phyloP scores from a whole-genome alignment of 2,113 vertebrate genomes.

The Ptyas mucosa region DNA sequence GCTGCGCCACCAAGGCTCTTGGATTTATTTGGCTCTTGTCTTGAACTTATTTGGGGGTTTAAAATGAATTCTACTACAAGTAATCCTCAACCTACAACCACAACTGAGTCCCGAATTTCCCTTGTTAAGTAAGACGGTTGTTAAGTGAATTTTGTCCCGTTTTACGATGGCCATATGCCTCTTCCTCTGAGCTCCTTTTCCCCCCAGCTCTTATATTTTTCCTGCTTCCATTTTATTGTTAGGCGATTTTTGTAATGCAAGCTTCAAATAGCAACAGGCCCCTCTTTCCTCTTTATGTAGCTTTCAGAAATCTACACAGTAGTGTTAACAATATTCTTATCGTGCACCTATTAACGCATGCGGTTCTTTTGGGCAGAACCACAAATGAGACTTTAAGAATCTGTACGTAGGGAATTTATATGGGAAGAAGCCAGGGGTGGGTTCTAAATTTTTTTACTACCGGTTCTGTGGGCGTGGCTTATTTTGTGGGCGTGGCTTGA shows the following conservation, averaged over 20 bases:
- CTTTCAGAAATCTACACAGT: neutral
- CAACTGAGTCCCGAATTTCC: neutral
- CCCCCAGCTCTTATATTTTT: neutral
- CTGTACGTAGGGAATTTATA: too few relatives aligned
- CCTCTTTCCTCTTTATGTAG: neutral
- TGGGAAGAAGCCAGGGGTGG: too few relatives aligned
- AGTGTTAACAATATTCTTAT: neutral
- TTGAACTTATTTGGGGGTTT: neutral
- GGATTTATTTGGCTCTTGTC: too few relatives aligned
- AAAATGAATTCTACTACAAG: neutral
- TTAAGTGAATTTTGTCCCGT: too few relatives aligned
- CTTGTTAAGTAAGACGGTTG: neutral
- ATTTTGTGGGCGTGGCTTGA: too few relatives aligned
- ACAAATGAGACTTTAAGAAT: too few relatives aligned
- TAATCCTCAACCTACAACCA: neutral
- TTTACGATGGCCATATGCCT: neutral
- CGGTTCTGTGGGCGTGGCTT: too few relatives aligned
- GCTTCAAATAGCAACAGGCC: neutral
- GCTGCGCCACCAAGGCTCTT: too few relatives aligned
- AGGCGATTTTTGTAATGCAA: neutral
- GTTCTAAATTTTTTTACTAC: too few relatives aligned
- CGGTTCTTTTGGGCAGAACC: too few relatives aligned
- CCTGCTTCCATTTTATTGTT: neutral
- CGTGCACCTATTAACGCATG: too few relatives aligned
- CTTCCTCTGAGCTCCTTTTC: neutral